Evolutionary conservation across 2,888 invertebrate species (phyloP).

Genomic region (Cephus runcator): DNA sequence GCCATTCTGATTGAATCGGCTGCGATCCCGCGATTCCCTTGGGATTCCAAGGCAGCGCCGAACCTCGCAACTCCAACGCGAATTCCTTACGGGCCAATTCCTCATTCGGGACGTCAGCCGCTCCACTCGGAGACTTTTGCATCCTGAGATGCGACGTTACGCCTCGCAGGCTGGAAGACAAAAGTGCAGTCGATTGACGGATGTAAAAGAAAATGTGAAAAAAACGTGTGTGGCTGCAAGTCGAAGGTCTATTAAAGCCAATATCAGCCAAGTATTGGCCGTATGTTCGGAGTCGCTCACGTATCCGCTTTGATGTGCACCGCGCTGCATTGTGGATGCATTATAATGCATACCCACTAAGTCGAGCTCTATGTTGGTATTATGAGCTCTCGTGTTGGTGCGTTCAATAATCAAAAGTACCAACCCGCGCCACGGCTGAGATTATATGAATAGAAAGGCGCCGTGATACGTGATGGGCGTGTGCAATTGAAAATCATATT

Average conservation of each 20-base stretch:
- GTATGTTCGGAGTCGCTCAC: constrained; percentile 34
- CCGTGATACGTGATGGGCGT: constrained; percentile 55
- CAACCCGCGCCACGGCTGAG: constrained; percentile 33
- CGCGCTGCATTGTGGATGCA: constrained; percentile 58
- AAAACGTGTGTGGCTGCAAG: neutral
- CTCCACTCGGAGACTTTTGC: neutral
- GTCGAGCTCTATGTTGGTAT: constrained; percentile 43
- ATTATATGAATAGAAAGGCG: constrained; percentile 59
- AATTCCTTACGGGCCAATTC: neutral
- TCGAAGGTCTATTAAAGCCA: neutral
- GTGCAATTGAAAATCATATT: constrained; percentile 55
- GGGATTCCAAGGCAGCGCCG: constrained; percentile 2
- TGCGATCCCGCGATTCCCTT: constrained; percentile 18
- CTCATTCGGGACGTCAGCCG: neutral
- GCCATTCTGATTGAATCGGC: constrained; percentile 52
- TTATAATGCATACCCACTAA: constrained; percentile 57
- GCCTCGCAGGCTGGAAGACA: neutral
- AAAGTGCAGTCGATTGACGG: neutral
- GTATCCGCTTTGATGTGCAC: constrained; percentile 60
- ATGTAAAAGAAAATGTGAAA: neutral
- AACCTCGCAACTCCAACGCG: neutral
- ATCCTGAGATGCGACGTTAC: neutral
- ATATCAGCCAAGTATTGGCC: neutral
- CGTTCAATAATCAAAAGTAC: constrained; percentile 56
- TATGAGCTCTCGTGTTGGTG: constrained; percentile 37